Percentiles rank a stretch among this genome's conserved stretches.
These are phyloP conservation scores for Fragum fragum DNA, from an alignment of 2,888 invertebrate genomes.

Conservation along the genomic window DNA sequence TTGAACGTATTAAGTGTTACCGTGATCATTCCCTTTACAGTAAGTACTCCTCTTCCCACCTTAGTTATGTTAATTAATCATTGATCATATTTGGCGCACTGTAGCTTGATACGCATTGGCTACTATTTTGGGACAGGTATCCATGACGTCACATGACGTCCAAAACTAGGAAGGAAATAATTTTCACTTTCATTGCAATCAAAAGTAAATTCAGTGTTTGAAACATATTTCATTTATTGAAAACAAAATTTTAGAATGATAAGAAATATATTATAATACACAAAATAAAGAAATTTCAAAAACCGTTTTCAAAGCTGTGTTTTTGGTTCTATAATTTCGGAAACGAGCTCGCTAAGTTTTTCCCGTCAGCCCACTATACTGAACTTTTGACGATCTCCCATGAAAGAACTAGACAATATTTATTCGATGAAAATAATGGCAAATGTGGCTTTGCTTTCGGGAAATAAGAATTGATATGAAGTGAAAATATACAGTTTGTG, in stretches of 20 bases:
- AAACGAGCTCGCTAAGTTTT: background rate
- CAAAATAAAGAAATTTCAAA: no score
- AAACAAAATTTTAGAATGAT: no score
- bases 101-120: constrained; percentile 41
- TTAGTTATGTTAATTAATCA: no score
- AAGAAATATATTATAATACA: no score
- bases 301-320: no score
- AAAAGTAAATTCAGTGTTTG: no score
- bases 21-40: no score
- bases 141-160: constrained; percentile 77
- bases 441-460: constrained; percentile 81
- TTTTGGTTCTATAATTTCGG: constrained; percentile 13
- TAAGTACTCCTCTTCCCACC: no score
- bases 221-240: no score
- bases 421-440: constrained; percentile 81
- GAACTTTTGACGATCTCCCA: constrained; percentile 81
- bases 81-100: no score
- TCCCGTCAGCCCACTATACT: constrained; percentile 68
- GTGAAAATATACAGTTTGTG: constrained; percentile 8
- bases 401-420: constrained; percentile 69
- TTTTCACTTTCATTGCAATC: no score
- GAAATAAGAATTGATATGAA: constrained; percentile 59
- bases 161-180: constrained; percentile 45
- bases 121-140: constrained; percentile 71
- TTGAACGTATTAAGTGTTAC: no score